Conservation (phyloP, 1,140 invertebrate genomes). For the Aphis craccivora region DNA sequence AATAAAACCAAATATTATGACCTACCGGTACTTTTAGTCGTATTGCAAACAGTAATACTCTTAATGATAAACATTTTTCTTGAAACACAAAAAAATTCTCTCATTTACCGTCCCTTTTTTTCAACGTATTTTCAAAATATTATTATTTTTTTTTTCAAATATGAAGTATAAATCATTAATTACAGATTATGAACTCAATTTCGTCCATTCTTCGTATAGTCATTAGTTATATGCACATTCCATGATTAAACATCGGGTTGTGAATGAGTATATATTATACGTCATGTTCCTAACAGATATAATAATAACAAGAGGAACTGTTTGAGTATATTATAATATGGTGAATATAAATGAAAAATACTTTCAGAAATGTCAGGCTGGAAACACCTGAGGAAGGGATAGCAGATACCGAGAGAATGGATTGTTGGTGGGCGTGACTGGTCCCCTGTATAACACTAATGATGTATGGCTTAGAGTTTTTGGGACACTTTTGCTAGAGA, state of each 20-base stretch:
- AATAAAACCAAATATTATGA: neutral
- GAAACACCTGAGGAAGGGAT: neutral
- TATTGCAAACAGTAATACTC: neutral
- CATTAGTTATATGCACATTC: neutral
- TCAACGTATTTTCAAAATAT: neutral
- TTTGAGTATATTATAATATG: neutral
- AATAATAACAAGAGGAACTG: neutral
- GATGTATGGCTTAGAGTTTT: constrained; percentile 10
- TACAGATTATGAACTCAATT: neutral
- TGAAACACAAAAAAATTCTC: neutral
- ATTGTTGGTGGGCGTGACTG: neutral
- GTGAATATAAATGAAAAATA: neutral
- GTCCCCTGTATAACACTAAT: neutral
- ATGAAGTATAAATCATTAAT: neutral
- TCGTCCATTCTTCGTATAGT: neutral
- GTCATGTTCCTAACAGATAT: neutral
- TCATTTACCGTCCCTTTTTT: no score
- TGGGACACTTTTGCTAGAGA: constrained; percentile 13
- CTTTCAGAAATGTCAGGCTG: neutral
- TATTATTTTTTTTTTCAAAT: neutral
- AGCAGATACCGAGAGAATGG: neutral
- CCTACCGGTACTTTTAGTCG: neutral
- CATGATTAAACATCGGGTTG: neutral
- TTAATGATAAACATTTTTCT: neutral
- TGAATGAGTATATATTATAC: neutral